Conservation (phyloP, 2,888 invertebrate species). For the Rambutsinella grinnellia region DNA sequence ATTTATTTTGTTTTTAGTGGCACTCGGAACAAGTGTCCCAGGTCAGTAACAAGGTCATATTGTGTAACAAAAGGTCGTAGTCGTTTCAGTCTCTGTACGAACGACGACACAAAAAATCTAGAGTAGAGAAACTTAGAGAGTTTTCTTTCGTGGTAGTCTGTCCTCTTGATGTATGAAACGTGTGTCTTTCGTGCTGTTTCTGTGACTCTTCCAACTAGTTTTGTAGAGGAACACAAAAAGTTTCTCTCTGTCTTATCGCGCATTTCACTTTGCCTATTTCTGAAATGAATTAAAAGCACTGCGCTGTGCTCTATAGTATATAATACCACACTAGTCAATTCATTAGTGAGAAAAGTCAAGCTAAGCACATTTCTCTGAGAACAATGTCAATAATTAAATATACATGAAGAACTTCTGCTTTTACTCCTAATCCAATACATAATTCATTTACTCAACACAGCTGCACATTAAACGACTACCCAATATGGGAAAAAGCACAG, state of each 20-base stretch:
- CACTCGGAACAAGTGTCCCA: conserved; percentile 76
- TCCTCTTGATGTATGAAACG: neutral
- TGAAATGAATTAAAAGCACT: neutral
- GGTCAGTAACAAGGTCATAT: conserved; percentile 67
- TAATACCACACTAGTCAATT: too few species aligned
- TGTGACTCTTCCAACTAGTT: neutral
- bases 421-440: too few species aligned
- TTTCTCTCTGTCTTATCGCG: neutral
- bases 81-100: neutral
- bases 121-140: neutral
- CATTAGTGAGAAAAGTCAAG: too few species aligned
- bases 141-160: neutral
- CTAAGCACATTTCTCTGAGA: too few species aligned
- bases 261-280: neutral
- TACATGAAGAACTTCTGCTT: too few species aligned
- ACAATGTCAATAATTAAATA: too few species aligned
- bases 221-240: neutral
- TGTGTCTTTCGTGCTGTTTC: neutral
- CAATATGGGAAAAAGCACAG: too few species aligned
- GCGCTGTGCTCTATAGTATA: too few species aligned
- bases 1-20: too few species aligned
- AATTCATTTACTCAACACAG: too few species aligned
- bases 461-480: too few species aligned
- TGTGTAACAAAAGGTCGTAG: too few species aligned
- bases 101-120: neutral